Conservation (phyloP, 2,888 invertebrate genomes). For the Conistra vaccinii region DNA sequence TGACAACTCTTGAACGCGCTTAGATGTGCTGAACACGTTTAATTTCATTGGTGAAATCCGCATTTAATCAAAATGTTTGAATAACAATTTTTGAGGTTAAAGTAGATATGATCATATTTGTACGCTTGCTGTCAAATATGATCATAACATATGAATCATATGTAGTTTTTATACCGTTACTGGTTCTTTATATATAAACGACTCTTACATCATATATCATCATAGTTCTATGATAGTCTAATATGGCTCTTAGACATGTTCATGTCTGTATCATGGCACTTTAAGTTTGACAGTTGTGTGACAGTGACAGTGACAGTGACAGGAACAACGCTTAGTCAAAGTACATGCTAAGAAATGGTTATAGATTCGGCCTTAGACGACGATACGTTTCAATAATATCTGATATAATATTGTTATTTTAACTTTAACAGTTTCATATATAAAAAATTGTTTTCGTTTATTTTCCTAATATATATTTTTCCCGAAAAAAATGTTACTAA, state of each 20-base stretch:
- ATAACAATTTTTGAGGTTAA: too few relatives aligned
- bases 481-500: constrained; percentile 5
- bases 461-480: not conserved
- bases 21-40: too few relatives aligned
- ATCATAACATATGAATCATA: too few relatives aligned
- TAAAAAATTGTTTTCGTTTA: not conserved
- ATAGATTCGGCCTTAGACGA: not conserved
- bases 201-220: too few relatives aligned
- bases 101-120: too few relatives aligned
- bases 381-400: not conserved
- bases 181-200: too few relatives aligned
- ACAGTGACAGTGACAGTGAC: not conserved
- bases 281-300: not conserved
- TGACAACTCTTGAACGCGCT: too few relatives aligned
- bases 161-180: too few relatives aligned
- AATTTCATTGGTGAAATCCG: too few relatives aligned
- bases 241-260: not conserved
- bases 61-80: too few relatives aligned
- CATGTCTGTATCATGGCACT: not conserved
- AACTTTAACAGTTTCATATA: not conserved
- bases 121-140: too few relatives aligned
- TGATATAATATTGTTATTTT: not conserved
- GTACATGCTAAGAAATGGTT: not conserved
- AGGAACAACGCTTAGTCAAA: not conserved
- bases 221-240: too few relatives aligned